These are phyloP conservation scores for Formicarius rufipectus DNA, from an alignment of 2,113 vertebrate genomes.

Conservation along the genomic window DNA sequence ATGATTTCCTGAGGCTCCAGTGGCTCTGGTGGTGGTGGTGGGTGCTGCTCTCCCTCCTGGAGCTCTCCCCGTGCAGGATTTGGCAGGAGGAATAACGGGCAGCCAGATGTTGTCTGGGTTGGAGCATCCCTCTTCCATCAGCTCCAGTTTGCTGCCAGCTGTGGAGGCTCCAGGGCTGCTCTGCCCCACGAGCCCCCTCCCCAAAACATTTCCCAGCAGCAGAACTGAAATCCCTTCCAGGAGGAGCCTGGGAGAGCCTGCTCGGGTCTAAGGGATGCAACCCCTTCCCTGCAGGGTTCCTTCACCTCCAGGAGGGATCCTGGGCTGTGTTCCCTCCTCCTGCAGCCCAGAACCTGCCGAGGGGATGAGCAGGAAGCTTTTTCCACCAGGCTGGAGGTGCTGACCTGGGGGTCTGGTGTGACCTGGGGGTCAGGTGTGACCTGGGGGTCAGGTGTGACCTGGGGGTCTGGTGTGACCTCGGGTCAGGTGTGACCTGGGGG, in stretches of 20 bases:
- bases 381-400: background rate
- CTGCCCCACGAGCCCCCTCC: background rate
- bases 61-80: fast-evolving
- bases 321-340: background rate
- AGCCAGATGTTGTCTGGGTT: background rate
- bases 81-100: fast-evolving
- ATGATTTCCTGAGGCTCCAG: fast-evolving
- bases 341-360: background rate
- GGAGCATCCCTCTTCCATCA: background rate
- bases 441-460: background rate
- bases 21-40: background rate
- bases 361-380: background rate
- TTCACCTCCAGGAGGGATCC: fast-evolving
- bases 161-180: background rate
- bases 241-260: background rate
- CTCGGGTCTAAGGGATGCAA: fast-evolving
- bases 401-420: background rate
- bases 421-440: background rate
- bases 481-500: background rate
- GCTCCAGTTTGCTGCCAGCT: background rate
- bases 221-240: background rate
- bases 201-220: background rate
- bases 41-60: background rate
- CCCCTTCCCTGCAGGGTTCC: fast-evolving
- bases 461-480: background rate